Evolutionary conservation across 2,888 invertebrate genomes (phyloP).

Genomic region (Calephelis perditalis): DNA sequence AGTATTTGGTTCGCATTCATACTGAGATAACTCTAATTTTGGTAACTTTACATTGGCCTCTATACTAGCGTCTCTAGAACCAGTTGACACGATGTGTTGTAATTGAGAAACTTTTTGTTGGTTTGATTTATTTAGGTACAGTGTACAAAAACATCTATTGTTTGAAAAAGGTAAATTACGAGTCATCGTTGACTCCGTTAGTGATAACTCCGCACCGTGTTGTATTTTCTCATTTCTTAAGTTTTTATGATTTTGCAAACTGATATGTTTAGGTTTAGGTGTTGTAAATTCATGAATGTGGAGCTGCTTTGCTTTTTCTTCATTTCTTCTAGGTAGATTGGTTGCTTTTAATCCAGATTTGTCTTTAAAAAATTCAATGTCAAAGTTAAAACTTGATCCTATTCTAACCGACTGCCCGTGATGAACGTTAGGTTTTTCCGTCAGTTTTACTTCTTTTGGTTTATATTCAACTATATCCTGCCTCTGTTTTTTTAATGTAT

Average conservation of each 20-base stretch:
- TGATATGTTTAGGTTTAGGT: background rate
- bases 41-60: background rate
- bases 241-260: background rate
- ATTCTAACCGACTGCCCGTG: constrained; percentile 34
- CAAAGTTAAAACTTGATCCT: constrained; percentile 39
- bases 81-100: background rate
- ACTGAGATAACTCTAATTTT: constrained; percentile 20
- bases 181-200: constrained; percentile 23
- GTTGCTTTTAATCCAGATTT: background rate
- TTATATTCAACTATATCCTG: background rate
- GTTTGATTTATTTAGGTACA: constrained; percentile 33
- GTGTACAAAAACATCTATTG: constrained; percentile 41
- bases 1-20: constrained; percentile 29
- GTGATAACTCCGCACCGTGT: constrained; percentile 20
- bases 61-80: background rate
- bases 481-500: background rate
- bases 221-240: constrained; percentile 22
- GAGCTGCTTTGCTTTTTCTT: background rate
- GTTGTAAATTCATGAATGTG: background rate
- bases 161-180: constrained; percentile 28
- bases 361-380: constrained; percentile 39
- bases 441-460: background rate
- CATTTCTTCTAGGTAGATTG: background rate
- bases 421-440: background rate
- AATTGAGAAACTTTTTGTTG: constrained; percentile 14